phyloP scores from a whole-genome alignment of 2,888 invertebrate genomes.

The Hoplodrina blanda region DNA sequence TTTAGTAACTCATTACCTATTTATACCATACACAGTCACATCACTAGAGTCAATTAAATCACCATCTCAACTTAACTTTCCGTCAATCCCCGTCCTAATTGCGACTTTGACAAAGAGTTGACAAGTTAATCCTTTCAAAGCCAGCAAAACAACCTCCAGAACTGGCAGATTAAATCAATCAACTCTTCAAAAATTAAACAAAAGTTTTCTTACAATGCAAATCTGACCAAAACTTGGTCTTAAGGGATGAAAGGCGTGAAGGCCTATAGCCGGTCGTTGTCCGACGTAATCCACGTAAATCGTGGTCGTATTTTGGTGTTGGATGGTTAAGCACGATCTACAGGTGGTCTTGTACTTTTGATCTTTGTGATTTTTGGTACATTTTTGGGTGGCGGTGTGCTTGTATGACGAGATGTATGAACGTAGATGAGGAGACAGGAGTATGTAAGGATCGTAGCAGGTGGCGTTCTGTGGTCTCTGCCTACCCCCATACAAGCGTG shows the following conservation, averaged over 20 bases:
- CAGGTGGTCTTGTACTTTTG: conserved; percentile 51
- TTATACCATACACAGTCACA: not conserved
- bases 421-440: too few relatives aligned
- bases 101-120: conserved; percentile 31
- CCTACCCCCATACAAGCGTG: too few relatives aligned
- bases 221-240: conserved; percentile 49
- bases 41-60: conserved; percentile 11
- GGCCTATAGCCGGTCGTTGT: conserved; percentile 56
- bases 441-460: too few relatives aligned
- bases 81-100: conserved; percentile 26
- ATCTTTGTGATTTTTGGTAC: conserved; percentile 44
- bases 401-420: too few relatives aligned
- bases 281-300: conserved; percentile 62
- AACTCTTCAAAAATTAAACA: conserved; percentile 43
- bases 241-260: conserved; percentile 49
- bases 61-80: conserved; percentile 2
- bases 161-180: conserved; percentile 31
- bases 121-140: conserved; percentile 24
- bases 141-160: conserved; percentile 15
- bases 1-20: too few relatives aligned
- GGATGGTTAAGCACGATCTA: conserved; percentile 54
- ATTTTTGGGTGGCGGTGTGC: conserved; percentile 29
- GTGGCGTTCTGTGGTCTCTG: too few relatives aligned
- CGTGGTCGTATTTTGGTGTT: conserved; percentile 54
- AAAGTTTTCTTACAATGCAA: conserved; percentile 47